Evolutionary conservation across 35 echinoderm and acorn worm species (phyloP).

Genomic region (Apostichopus japonicus): DNA sequence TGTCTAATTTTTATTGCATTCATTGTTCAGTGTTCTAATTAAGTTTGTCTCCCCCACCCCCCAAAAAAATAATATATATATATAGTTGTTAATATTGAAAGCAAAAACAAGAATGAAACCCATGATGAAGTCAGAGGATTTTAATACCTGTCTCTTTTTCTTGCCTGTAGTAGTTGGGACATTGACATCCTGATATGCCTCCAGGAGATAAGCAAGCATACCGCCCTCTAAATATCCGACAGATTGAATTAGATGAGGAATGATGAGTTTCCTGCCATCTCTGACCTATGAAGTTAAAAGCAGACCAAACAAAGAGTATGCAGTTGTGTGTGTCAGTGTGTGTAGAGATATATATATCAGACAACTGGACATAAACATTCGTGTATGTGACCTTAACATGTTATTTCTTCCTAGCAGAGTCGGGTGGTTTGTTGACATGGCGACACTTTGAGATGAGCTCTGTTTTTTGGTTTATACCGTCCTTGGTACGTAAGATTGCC

Average conservation of each 20-base stretch:
- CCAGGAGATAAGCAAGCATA: conserved; percentile 77
- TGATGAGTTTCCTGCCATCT: conserved; percentile 64
- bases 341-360: neutral
- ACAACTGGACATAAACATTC: neutral
- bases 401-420: neutral
- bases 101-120: too few species aligned
- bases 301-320: neutral
- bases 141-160: conserved; percentile 42
- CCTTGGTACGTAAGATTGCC: too few species aligned
- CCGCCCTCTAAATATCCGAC: conserved; percentile 70
- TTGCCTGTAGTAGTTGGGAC: conserved; percentile 14
- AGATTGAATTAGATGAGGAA: conserved; percentile 73
- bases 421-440: too few species aligned
- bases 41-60: too few species aligned
- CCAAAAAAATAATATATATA: too few species aligned
- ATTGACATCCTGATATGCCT: conserved; percentile 68
- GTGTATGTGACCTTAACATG: neutral
- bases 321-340: neutral
- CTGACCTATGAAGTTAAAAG: conserved; percentile 55
- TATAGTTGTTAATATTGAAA: too few species aligned
- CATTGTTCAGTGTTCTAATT: too few species aligned
- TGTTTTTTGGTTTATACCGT: too few species aligned
- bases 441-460: too few species aligned
- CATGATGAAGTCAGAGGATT: too few species aligned
- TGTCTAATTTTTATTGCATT: too few species aligned